These are phyloP conservation scores for Eurystomus glaucurus DNA, from an alignment of 2,797 vertebrate species.

Conservation along the genomic window DNA sequence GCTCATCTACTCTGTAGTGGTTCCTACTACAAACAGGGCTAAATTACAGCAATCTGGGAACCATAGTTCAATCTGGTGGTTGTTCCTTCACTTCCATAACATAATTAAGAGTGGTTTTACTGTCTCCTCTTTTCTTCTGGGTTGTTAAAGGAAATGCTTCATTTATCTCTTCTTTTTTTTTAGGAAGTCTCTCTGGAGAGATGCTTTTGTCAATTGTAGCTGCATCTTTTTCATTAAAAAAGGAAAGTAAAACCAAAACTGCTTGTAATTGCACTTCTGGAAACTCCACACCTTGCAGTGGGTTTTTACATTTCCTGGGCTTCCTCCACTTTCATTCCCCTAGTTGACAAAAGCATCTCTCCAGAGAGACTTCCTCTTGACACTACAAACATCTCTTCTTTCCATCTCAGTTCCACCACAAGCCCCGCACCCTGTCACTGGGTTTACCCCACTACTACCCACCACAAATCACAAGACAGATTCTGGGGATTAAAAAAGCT, in stretches of 20 bases:
- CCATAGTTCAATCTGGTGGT: neutral
- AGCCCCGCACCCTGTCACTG: neutral
- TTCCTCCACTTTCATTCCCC: neutral
- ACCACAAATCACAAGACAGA: neutral
- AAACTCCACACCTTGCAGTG: neutral
- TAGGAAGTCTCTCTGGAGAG: too few species aligned
- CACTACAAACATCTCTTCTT: neutral
- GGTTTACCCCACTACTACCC: neutral
- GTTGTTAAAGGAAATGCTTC: neutral
- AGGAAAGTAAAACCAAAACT: neutral
- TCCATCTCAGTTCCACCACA: neutral
- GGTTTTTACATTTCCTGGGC: neutral
- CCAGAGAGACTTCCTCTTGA: fast-evolving
- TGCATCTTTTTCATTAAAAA: neutral
- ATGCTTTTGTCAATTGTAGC: too few species aligned
- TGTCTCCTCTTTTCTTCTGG: neutral
- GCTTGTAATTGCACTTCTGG: neutral
- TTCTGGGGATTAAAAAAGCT: neutral
- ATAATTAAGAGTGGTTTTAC: neutral
- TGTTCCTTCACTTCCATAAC: neutral
- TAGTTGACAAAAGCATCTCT: neutral
- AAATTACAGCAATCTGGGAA: conserved; percentile 24
- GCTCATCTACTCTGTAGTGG: neutral
- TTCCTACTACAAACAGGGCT: neutral
- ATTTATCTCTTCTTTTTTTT: neutral